Base-by-base conservation (phyloP, 2,888 invertebrate species). In the Stramonita haemastoma region DNA sequence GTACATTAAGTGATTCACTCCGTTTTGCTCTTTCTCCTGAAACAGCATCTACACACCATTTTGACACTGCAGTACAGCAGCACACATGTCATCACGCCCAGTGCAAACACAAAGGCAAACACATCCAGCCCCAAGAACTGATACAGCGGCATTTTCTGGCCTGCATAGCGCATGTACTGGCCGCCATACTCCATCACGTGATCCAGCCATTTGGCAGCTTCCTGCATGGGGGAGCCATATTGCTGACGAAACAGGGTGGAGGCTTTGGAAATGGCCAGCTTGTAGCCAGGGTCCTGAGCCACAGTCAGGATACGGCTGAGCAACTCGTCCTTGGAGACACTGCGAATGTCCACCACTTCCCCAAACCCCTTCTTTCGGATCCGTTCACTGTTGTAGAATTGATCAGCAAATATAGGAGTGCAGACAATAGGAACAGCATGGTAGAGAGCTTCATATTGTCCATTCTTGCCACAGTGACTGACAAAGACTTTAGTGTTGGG, bases 391-490 rank as follows among this genome's bases (percentile, higher is more conserved):
- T 89, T 88, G 83, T 90, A 90, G 17, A 6, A 26, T 32, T 90
- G 90, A 36, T 94, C 94, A 4, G 88, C 93, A 73, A 91, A 87
- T 19, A 92, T 34, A 15, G 94, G 93, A 17, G 93, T 88, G 46
- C 91, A 91, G 0, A 94, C 84, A 66, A 94, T 91, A 6, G 94
- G 94, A 17, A 93, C 92, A 15, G 89, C 94, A 77, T 93, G 93
- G 89, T 92, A 94, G 13, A 94, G 90, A 15, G 91, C 92, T 86
- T 94, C 94, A 90, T 91, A 93, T 32, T 92, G 91, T 11, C 93
- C 92, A 77, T 93, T 93, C 66, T 91, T 92, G 15, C 94, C 94
- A 89, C 93, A 93, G 88, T 94, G 94, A 19, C 92, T 92, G 26
- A 94, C 90, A 70, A 94, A 93, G 6, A 93, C 86, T 57, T 90